Conservation (phyloP, 2,888 invertebrate genomes). For the Mactromeris polynyma region DNA sequence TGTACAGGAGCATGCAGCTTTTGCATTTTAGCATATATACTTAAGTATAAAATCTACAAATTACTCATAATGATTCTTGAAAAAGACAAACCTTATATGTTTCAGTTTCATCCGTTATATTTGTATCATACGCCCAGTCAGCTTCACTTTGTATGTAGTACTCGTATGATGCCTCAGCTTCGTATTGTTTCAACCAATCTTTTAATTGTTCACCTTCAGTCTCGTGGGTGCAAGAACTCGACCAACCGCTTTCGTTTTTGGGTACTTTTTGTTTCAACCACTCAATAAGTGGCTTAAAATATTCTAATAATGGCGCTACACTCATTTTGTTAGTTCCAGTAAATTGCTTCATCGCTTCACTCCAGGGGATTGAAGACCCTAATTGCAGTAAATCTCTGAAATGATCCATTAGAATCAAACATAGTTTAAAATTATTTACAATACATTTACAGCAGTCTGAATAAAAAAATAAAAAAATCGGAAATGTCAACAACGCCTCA, state of each 20-base stretch:
- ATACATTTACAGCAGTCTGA: neutral
- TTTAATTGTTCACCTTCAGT: conserved; percentile 64
- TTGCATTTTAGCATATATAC: too few species aligned
- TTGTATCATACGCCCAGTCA: conserved; percentile 81
- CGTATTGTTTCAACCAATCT: conserved; percentile 74
- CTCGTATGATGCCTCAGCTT: conserved; percentile 66
- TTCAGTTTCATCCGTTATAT: conserved; percentile 79
- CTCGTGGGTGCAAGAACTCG: conserved; percentile 56
- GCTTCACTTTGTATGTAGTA: conserved; percentile 62
- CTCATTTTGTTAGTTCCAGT: conserved; percentile 92
- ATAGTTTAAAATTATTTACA: neutral
- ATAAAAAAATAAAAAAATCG: too few species aligned
- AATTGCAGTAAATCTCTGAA: conserved; percentile 87
- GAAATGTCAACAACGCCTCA: too few species aligned
- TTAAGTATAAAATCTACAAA: neutral
- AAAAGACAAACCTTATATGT: conserved; percentile 34
- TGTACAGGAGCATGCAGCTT: too few species aligned
- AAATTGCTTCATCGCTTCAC: conserved; percentile 93
- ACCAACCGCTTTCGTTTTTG: conserved; percentile 69
- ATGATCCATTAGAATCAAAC: neutral
- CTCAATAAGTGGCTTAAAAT: conserved; percentile 93
- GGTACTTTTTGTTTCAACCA: conserved; percentile 91
- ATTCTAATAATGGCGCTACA: conserved; percentile 93
- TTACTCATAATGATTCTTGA: neutral
- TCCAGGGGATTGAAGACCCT: conserved; percentile 89